Base-by-base conservation (phyloP, 2,888 invertebrate species). In the Melanargia galathea region DNA sequence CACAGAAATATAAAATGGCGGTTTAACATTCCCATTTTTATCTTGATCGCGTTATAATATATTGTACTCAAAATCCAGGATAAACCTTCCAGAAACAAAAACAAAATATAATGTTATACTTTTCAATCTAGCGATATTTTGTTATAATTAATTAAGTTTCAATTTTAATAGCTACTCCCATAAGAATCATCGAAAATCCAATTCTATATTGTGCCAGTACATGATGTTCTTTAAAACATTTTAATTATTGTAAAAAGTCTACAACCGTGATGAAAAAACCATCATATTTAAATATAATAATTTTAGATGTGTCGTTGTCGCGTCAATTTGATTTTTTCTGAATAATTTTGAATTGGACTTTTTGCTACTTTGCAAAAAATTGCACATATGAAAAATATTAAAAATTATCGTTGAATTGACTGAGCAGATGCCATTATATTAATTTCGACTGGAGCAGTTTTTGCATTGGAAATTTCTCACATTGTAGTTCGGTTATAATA, bases 251-350 rank as follows among this genome's bases (percentile, higher is more conserved):
- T 58, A 51, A 45, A 52, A 62, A 57, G 52, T 45, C 57, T 62
- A 55, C 52, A 63, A 49, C 33, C 26, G 59, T 59, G 63, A 55
- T 45, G 55, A 35, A 56, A 55, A 55, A 26, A 59, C n/a, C 26
- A 48, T 55, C 63, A 63, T 24, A 58, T 55, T 55, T 35, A 46
- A 43, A 33, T 18, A 35, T 16, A 16, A 33, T 51, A 49, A 40
- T 18, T 33, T 60, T 46, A 51, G 26, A 30, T 33, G 33, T 63
- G 33, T 63, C 63, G 63, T 63, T 63, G 63, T 56, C 18, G 49
- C 26, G 43, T 35, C 22, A 54, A 16, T 43, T 40, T 49, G 13
- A 56, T 30, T 20, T 30, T 30, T 20, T 43, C 18, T 6, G 26
- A 43, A 40, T 13, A 43, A n/a, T 18, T 11, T 16, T 56, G 61